Evolutionary conservation across 2,888 invertebrate genomes (phyloP).

Genomic region (Cacoxenus indagator): DNA sequence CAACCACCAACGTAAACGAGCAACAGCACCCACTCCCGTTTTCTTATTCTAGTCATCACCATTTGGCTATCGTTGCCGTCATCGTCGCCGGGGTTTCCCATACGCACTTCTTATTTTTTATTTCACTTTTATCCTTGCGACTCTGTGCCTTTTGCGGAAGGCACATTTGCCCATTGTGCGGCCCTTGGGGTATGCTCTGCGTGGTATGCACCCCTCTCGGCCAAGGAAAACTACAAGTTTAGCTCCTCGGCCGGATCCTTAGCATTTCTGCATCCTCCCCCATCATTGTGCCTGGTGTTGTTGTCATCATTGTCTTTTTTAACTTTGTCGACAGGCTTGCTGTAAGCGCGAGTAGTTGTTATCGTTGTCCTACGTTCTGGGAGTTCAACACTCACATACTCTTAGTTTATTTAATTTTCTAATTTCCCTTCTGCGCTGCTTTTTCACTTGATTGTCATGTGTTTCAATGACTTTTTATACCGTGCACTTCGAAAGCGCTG

Average conservation of each 20-base stretch:
- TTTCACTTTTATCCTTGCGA: slow-evolving; percentile 9
- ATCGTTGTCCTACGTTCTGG: slow-evolving; percentile 43
- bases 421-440: neutral
- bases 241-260: neutral
- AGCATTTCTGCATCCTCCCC: slow-evolving; percentile 30
- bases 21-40: too few relatives aligned
- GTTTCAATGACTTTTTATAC: neutral
- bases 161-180: slow-evolving; percentile 1
- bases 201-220: slow-evolving; percentile 46
- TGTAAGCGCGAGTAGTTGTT: slow-evolving; percentile 32
- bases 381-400: neutral
- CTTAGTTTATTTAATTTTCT: neutral
- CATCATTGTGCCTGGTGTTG: slow-evolving; percentile 37
- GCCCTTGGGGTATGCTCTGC: slow-evolving; percentile 20
- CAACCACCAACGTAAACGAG: too few relatives aligned
- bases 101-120: neutral
- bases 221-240: neutral
- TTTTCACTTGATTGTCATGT: neutral
- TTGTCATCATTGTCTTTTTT: slow-evolving; percentile 24
- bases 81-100: too few relatives aligned
- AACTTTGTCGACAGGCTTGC: neutral
- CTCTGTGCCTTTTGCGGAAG: neutral
- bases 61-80: too few relatives aligned
- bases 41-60: too few relatives aligned
- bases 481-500: neutral